A percentile compares a stretch with the other conserved stretches of the same genome.
Conservation (phyloP, 2,888 invertebrate genomes). For the Proisotoma minuta region DNA sequence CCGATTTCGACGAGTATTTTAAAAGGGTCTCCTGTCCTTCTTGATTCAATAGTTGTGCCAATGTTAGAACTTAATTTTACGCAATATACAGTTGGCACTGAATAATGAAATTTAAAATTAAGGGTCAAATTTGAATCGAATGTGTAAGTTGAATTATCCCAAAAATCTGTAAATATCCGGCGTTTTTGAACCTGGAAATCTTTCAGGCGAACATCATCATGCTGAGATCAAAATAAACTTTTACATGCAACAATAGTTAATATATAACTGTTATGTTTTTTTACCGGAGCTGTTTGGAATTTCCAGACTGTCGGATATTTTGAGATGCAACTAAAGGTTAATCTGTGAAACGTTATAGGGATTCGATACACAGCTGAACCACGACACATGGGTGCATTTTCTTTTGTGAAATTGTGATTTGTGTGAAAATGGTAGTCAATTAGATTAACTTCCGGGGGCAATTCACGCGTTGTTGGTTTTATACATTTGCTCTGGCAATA, state of each 20-base stretch:
- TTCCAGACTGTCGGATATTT: constrained; percentile 4
- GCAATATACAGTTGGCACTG: background rate
- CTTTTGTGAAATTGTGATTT: background rate
- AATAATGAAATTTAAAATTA: background rate
- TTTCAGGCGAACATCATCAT: background rate
- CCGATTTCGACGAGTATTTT: background rate
- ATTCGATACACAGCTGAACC: background rate
- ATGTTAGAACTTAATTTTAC: background rate
- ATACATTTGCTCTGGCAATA: too few relatives aligned
- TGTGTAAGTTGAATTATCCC: background rate
- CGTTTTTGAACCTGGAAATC: background rate
- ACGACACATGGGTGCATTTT: background rate
- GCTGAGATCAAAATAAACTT: background rate
- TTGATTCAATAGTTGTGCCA: background rate
- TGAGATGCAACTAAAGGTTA: background rate
- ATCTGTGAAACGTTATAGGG: constrained; percentile 1
- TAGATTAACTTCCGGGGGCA: background rate
- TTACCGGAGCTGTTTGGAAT: constrained; percentile 4
- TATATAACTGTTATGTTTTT: too few relatives aligned
- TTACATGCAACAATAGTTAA: too few relatives aligned
- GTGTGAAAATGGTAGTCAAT: background rate
- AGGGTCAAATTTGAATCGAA: background rate
- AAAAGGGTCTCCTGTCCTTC: background rate
- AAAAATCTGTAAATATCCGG: background rate
- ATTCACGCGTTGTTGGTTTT: background rate